Base-by-base conservation (phyloP, 2,797 vertebrate species). In the Crocodylus rhombifer region DNA sequence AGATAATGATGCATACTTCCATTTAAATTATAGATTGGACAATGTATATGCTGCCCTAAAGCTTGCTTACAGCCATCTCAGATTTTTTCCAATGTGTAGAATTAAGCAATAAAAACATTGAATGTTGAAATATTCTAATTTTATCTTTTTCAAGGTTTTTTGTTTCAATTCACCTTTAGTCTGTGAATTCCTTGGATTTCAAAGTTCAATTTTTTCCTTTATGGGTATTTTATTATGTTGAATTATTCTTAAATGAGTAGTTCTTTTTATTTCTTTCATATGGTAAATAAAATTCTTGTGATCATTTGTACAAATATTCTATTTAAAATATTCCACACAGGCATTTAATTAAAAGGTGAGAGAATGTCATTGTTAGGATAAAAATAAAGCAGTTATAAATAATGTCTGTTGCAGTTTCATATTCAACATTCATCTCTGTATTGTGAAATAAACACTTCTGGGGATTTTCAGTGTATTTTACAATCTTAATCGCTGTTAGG, bases 401-500 rank as follows among this genome's bases (percentile, higher is more conserved):
- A 95, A 88, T 23, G n/a, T 82, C 87, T 78, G 77, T 81, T 73
- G 87, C 75, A 93, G 58, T 73, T 96, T 95, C 84, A 93, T 93
- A 94, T 83, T 87, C 90, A 95, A 93, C 81, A 87, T 9, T 60
- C 20, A 57, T 79, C 61, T 71, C 64, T 81, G 83, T 80, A 65
- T 65, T 81, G 87, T 89, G 95, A 91, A 93, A 96, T 96, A 97
- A 98, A 97, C 82, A 97, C 65, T 90, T 55, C 64, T 77, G 67
- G 94, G 85, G 86, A 84, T 93, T 95, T 92, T 96, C 90, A 83
- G 77, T 86, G 65, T 95, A 86, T 91, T 86, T 63, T 96, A 94
- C 89, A 95, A 96, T 96, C 95, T 89, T 92, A 96, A 96, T 62
- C 62, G 77, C 86, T 97, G 96, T 96, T 88, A 95, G 88, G 91